Base-by-base conservation (phyloP, 2,113 vertebrate species). In the Upupa epops region DNA sequence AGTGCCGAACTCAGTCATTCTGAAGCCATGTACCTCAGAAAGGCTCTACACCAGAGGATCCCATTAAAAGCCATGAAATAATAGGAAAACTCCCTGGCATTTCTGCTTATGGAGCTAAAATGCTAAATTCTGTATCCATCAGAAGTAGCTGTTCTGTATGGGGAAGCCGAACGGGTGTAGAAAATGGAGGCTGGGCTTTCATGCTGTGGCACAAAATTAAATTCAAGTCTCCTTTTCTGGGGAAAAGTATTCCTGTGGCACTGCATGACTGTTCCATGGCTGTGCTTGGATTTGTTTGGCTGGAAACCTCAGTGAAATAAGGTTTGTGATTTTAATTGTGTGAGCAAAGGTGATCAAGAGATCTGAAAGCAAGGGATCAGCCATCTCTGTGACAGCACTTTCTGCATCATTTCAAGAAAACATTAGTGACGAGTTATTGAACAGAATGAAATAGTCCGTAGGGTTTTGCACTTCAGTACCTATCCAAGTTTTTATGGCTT, bases 31-130 rank as follows among this genome's bases (percentile, higher is more conserved):
- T 70, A 22, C 46, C 56, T 54, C 48, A 28, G 46, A 26, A 11
- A 36, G 40, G 13, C 7, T 59, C 69, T 75, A 34, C 15, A 64
- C 13, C 31, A 78, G 31, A 49, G 19, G 8, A 85, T 71, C 16
- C 22, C 42, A 29, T 34, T 66, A 17, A 25, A 61, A 74, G 16
- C 7, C 13, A 45, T 25, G 11, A 74, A 85, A 82, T 74, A 85
- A 71, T 18, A 54, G 17, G 22, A 3, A 3, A 9, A 34, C 36
- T 63, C 0, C 0, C 24, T 3, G 4, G 34, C 36, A 34, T 5
- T 51, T 81, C 37, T 80, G 12, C 21, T 20, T 13, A 1, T 11
- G 11, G 54, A 86, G 22, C 29, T 60, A 21, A 68, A 69, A 40
- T 37, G 24, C 25, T 49, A 31, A 75, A 86, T 79, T 63, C 37